A percentile compares a stretch with the other conserved stretches of the same genome.
Evolutionary conservation across 1,140 invertebrate species (phyloP).

Genomic region (Drosophila nebulosa): DNA sequence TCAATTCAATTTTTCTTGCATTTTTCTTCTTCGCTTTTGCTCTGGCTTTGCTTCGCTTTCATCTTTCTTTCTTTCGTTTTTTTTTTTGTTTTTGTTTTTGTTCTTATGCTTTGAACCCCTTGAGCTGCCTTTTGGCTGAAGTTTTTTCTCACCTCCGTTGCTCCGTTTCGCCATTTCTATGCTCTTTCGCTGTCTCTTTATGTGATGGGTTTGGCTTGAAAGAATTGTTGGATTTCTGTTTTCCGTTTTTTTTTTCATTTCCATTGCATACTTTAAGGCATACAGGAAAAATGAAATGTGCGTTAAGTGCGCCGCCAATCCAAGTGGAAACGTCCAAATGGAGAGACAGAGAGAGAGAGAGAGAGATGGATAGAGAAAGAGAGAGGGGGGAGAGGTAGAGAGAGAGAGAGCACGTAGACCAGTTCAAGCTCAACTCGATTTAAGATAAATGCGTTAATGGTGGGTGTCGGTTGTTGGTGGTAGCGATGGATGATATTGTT

Average conservation of each 20-base stretch:
- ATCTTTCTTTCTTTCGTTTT: not conserved
- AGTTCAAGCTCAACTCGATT: slow-evolving; percentile 23
- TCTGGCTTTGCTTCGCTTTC: too few species aligned
- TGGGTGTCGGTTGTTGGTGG: not conserved
- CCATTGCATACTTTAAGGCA: slow-evolving; percentile 5
- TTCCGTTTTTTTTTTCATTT: not conserved
- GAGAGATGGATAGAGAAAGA: not conserved
- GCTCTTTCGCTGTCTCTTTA: not conserved
- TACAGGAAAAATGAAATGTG: not conserved
- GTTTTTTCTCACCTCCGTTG: slow-evolving; percentile 40
- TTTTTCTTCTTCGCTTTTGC: not conserved
- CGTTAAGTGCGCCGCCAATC: slow-evolving; percentile 1
- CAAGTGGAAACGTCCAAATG: not conserved
- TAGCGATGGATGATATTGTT: not conserved
- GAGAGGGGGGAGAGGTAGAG: not conserved
- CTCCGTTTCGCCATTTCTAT: too few species aligned
- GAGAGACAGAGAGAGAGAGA: not conserved
- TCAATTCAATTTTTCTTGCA: not conserved
- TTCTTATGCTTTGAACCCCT: slow-evolving; percentile 3
- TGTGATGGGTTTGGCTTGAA: not conserved
- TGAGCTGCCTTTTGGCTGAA: slow-evolving; percentile 9
- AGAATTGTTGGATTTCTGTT: not conserved
- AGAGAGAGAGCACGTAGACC: not conserved
- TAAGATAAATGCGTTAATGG: not conserved
- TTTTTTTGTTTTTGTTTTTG: not conserved